phyloP scores from a whole-genome alignment of 2,113 vertebrate species.

The Australoheros scitulus region DNA sequence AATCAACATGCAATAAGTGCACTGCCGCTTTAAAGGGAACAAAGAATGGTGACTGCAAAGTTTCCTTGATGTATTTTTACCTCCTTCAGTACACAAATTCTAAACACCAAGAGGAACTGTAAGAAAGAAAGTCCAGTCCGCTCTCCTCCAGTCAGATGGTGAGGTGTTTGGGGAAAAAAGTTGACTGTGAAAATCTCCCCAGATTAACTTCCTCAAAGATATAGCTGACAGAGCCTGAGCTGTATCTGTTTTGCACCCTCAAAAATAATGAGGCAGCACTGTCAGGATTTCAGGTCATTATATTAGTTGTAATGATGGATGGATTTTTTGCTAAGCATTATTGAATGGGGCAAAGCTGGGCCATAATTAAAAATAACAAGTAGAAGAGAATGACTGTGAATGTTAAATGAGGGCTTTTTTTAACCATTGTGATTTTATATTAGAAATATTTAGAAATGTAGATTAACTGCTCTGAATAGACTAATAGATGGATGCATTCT shows the following conservation, averaged over 20 bases:
- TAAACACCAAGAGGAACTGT: accelerated
- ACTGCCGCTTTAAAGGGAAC: neutral
- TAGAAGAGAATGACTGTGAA: neutral
- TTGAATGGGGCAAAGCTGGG: conserved; percentile 3
- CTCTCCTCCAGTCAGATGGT: neutral
- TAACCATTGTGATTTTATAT: neutral
- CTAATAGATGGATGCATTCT: neutral
- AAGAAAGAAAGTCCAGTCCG: neutral
- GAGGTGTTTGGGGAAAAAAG: neutral
- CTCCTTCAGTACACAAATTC: too few species aligned
- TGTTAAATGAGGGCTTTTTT: neutral
- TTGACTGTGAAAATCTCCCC: conserved; percentile 5
- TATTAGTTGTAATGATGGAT: neutral
- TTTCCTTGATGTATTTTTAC: neutral
- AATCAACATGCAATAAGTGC: neutral
- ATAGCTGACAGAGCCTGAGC: neutral
- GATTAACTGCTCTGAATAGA: neutral
- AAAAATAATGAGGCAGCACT: conserved; percentile 23
- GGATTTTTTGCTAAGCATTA: conserved; percentile 32
- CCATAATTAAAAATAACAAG: conserved; percentile 22
- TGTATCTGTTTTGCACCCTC: neutral
- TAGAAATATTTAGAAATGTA: neutral
- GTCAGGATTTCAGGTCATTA: conserved; percentile 20
- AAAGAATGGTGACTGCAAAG: neutral
- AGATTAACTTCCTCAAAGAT: neutral